A percentile compares a stretch with the other conserved stretches of the same genome.
Evolutionary conservation across 2,888 invertebrate species (phyloP).

Genomic region (Dynastes grantii): DNA sequence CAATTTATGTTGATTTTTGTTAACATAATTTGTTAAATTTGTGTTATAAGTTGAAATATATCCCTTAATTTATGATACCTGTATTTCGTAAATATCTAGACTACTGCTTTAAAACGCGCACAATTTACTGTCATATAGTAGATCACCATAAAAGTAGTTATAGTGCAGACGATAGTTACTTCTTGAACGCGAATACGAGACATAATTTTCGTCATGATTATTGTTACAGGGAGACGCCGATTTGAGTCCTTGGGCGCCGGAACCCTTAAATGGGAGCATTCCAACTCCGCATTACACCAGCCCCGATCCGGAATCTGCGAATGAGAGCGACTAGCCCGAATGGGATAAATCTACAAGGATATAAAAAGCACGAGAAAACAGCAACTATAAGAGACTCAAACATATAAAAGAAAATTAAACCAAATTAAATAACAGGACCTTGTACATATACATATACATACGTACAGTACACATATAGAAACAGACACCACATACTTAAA

Average conservation of each 20-base stretch:
- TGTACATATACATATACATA: slow-evolving; percentile 3
- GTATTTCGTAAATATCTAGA: no score
- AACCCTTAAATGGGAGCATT: slow-evolving; percentile 65
- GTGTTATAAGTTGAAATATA: no score
- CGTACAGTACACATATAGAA: slow-evolving; percentile 11
- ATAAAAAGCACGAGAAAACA: slow-evolving; percentile 53
- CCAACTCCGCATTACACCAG: slow-evolving; percentile 65
- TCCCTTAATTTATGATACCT: no score
- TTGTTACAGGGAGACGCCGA: slow-evolving; percentile 71
- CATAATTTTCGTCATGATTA: slow-evolving; percentile 18
- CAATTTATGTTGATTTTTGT: no score
- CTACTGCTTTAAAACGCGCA: no score
- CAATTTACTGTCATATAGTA: background rate
- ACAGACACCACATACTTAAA: background rate
- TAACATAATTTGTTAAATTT: no score
- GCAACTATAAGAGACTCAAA: slow-evolving; percentile 39
- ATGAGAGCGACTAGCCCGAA: slow-evolving; percentile 67
- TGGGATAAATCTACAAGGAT: slow-evolving; percentile 69
- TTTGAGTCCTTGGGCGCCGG: slow-evolving; percentile 70
- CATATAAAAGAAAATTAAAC: slow-evolving; percentile 3
- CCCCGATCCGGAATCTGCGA: slow-evolving; percentile 64
- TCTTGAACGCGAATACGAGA: slow-evolving; percentile 5
- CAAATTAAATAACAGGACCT: slow-evolving; percentile 5
- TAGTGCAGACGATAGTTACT: background rate
- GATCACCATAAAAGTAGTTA: slow-evolving; percentile 14